Percentiles rank a stretch among this genome's conserved stretches.
Conservation (phyloP, 2,888 invertebrate genomes). For the Orthosia incerta region DNA sequence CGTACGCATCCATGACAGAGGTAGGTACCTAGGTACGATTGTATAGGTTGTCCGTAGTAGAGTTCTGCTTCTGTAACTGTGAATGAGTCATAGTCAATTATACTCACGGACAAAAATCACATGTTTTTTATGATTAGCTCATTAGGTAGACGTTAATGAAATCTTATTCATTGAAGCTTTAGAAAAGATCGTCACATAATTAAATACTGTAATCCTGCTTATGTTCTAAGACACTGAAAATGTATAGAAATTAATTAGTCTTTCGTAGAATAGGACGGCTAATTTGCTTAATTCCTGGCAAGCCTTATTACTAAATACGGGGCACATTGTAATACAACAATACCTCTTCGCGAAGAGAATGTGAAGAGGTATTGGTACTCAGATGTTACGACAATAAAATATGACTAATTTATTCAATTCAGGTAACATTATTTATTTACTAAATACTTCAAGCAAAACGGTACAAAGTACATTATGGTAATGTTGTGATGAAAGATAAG, state of each 20-base stretch:
- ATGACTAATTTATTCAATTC: too few relatives aligned
- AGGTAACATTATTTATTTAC: too few relatives aligned
- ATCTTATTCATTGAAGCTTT: background rate
- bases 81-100: constrained; percentile 56
- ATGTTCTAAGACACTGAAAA: constrained; percentile 5
- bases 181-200: background rate
- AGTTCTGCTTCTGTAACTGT: constrained; percentile 39
- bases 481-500: background rate
- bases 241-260: constrained; percentile 1
- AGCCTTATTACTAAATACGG: background rate
- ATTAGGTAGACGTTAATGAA: background rate
- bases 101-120: constrained; percentile 22
- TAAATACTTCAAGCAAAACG: too few relatives aligned
- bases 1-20: constrained; percentile 25
- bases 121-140: constrained; percentile 1
- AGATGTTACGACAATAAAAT: too few relatives aligned
- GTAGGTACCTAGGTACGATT: background rate
- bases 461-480: too few relatives aligned
- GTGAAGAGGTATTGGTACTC: too few relatives aligned
- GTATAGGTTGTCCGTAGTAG: constrained; percentile 1
- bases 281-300: background rate
- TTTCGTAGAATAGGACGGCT: background rate
- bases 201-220: background rate
- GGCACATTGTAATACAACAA: background rate
- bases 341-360: background rate